Conservation (phyloP, 2,797 vertebrate genomes). For the Phalanger gymnotis region DNA sequence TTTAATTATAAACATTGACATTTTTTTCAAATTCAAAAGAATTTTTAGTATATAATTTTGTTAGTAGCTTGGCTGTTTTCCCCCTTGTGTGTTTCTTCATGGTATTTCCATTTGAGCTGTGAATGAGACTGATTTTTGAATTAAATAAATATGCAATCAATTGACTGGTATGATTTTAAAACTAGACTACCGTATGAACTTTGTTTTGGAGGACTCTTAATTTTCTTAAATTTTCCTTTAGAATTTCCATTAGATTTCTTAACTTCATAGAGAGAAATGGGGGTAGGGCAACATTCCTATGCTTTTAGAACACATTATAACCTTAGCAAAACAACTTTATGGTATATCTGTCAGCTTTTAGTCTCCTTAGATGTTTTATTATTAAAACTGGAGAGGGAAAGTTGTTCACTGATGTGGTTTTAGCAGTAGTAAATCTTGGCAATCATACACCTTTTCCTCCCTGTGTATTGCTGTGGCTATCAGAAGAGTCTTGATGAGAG, state of each 20-base stretch:
- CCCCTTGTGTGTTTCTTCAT: conserved; percentile 25
- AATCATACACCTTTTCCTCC: neutral
- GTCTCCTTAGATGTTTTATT: neutral
- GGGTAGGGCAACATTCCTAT: neutral
- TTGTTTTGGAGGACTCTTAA: neutral
- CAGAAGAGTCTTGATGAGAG: neutral
- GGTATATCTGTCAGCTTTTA: neutral
- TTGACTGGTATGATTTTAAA: neutral
- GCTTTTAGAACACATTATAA: neutral
- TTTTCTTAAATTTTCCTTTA: neutral
- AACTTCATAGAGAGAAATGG: neutral
- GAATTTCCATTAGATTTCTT: neutral
- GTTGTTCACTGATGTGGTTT: neutral
- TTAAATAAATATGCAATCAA: neutral
- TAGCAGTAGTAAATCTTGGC: neutral
- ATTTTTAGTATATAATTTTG: neutral
- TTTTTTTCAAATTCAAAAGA: neutral
- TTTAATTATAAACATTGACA: too few relatives aligned
- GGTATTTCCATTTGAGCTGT: conserved; percentile 24
- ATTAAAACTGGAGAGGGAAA: neutral
- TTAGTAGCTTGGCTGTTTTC: neutral
- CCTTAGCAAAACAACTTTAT: neutral
- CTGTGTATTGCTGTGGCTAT: neutral
- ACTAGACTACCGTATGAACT: neutral
- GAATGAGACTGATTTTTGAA: conserved; percentile 20